These are phyloP conservation scores for Drosophila longiperda DNA, from an alignment of 2,888 invertebrate genomes.

Conservation along the genomic window DNA sequence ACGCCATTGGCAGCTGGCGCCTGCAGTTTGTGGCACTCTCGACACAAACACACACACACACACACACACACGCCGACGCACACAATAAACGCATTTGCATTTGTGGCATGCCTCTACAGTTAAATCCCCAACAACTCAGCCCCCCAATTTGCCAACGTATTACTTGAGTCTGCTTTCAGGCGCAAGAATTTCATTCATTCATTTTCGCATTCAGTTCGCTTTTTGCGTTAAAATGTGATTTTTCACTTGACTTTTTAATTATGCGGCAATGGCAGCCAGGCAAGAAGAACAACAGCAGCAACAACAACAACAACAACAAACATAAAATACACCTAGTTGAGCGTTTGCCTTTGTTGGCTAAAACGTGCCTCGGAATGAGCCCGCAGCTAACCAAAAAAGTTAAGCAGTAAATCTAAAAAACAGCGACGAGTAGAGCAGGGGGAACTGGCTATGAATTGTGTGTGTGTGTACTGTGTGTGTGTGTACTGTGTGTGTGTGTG, in stretches of 20 bases:
- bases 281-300: conserved; percentile 14
- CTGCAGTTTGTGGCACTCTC: conserved; percentile 57
- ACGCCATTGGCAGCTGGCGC: conserved; percentile 54
- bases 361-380: conserved; percentile 51
- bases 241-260: conserved; percentile 82
- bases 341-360: conserved; percentile 53
- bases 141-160: conserved; percentile 22
- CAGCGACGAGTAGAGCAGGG: conserved; percentile 33
- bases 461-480: background rate
- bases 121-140: conserved; percentile 2
- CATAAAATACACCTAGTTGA: conserved; percentile 76
- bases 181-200: conserved; percentile 79
- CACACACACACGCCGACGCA: background rate
- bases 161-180: conserved; percentile 77
- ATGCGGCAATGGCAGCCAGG: conserved; percentile 63
- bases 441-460: conserved; percentile 8
- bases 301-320: conserved; percentile 19
- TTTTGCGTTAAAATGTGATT: conserved; percentile 78
- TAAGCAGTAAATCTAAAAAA: conserved; percentile 74
- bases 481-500: conserved; percentile 13
- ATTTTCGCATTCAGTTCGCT: conserved; percentile 49
- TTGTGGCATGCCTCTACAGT: conserved; percentile 54
- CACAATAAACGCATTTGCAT: conserved; percentile 73
- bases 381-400: conserved; percentile 61
- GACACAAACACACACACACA: conserved; percentile 1